These are phyloP conservation scores for Frieseomelitta varia DNA, from an alignment of 1,140 invertebrate genomes.

Conservation along the genomic window DNA sequence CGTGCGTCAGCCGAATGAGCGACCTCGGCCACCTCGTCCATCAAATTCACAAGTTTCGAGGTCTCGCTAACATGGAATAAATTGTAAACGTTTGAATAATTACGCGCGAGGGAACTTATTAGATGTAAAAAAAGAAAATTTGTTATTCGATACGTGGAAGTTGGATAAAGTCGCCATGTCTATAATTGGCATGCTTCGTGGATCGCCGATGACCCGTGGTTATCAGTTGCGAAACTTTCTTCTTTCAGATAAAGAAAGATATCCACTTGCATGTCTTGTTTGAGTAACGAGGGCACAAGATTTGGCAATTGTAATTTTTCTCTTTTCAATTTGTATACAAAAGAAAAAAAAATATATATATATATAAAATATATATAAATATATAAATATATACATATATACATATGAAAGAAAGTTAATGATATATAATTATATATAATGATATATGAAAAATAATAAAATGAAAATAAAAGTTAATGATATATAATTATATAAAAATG, in stretches of 20 bases:
- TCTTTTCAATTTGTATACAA: too few relatives aligned
- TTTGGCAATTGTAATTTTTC: too few relatives aligned
- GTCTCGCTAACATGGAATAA: background rate
- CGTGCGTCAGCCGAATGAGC: slow-evolving; percentile 46
- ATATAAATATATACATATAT: too few relatives aligned
- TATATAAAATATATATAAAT: too few relatives aligned
- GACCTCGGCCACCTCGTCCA: slow-evolving; percentile 31
- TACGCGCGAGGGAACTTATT: background rate
- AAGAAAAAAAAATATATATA: too few relatives aligned
- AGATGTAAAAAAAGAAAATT: background rate
- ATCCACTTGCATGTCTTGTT: background rate
- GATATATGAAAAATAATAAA: too few relatives aligned
- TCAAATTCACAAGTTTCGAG: slow-evolving; percentile 13
- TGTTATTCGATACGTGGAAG: background rate
- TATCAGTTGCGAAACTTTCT: slow-evolving; percentile 4
- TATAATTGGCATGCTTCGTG: slow-evolving; percentile 4
- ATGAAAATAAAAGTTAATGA: too few relatives aligned
- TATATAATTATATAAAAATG: too few relatives aligned
- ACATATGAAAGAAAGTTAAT: too few relatives aligned
- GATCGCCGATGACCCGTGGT: background rate
- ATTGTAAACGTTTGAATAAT: background rate
- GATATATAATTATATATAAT: too few relatives aligned
- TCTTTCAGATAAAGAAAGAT: background rate
- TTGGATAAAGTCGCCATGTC: background rate
- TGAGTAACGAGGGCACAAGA: background rate